phyloP scores from a whole-genome alignment of 2,888 invertebrate species.

The Fragum sueziense region DNA sequence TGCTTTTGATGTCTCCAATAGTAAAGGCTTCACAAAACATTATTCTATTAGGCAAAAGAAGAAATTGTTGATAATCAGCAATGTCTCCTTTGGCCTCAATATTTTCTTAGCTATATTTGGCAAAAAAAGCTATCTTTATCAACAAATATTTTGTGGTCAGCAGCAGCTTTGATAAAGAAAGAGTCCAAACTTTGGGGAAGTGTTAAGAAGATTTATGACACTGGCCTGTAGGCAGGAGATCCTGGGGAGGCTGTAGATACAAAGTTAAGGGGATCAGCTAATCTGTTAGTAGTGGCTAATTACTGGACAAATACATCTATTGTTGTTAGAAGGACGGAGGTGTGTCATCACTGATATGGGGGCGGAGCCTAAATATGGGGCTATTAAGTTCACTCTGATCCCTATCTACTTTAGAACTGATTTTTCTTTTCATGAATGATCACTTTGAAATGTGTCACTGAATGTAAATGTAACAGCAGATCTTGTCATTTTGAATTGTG shows the following conservation, averaged over 20 bases:
- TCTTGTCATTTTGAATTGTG: too few species aligned
- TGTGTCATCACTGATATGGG: slow-evolving; percentile 48
- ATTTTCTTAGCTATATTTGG: too few species aligned
- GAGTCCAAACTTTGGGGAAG: too few species aligned
- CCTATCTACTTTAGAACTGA: slow-evolving; percentile 3
- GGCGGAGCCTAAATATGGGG: slow-evolving; percentile 44
- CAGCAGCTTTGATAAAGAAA: too few species aligned
- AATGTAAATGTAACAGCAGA: too few species aligned
- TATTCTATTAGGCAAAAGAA: too few species aligned
- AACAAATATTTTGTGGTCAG: too few species aligned
- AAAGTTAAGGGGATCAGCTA: slow-evolving; percentile 54
- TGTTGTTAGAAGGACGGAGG: slow-evolving; percentile 33
- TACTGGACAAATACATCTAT: slow-evolving; percentile 47
- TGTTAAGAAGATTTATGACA: slow-evolving; percentile 42
- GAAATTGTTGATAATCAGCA: too few species aligned
- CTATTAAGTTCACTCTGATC: slow-evolving; percentile 41
- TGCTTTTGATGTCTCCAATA: not conserved
- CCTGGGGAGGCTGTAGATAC: slow-evolving; percentile 24
- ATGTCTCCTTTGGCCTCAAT: too few species aligned
- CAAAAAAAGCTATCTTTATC: too few species aligned
- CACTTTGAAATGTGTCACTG: too few species aligned
- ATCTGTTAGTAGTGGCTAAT: slow-evolving; percentile 53
- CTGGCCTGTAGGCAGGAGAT: slow-evolving; percentile 30
- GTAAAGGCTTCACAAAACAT: too few species aligned
- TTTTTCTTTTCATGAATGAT: not conserved